Conservation (phyloP, 2,888 invertebrate genomes). For the Stenodera caucasica region DNA sequence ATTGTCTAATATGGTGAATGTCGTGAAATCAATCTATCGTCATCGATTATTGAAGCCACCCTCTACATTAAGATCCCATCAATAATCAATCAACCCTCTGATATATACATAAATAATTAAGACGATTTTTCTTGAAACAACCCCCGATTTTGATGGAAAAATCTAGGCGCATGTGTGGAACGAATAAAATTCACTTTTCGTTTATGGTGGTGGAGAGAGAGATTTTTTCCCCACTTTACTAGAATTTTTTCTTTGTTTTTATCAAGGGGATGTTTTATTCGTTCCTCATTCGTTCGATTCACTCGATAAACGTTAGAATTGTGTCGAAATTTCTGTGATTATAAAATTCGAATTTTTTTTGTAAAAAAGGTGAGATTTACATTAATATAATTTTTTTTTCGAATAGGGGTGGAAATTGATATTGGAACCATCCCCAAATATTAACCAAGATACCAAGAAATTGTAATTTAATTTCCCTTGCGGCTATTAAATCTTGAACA, state of each 20-base stretch:
- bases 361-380: conserved; percentile 1
- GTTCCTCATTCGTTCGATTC: conserved; percentile 4
- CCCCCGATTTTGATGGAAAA: no score
- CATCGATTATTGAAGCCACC: no score
- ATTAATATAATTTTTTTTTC: background rate
- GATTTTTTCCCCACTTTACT: conserved; percentile 15
- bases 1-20: no score
- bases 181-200: background rate
- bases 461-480: conserved; percentile 15
- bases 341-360: conserved; percentile 24
- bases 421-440: conserved; percentile 9
- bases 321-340: no score
- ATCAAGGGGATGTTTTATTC: conserved; percentile 33
- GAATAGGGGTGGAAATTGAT: background rate
- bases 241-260: no score
- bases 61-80: no score
- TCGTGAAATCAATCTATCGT: no score
- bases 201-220: conserved; percentile 3
- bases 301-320: no score
- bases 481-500: conserved; percentile 10
- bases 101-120: background rate
- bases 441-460: conserved; percentile 14
- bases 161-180: no score
- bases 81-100: background rate
- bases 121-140: no score